Evolutionary conservation across 2,113 vertebrate genomes (phyloP).

Genomic region (Grallaria varia): DNA sequence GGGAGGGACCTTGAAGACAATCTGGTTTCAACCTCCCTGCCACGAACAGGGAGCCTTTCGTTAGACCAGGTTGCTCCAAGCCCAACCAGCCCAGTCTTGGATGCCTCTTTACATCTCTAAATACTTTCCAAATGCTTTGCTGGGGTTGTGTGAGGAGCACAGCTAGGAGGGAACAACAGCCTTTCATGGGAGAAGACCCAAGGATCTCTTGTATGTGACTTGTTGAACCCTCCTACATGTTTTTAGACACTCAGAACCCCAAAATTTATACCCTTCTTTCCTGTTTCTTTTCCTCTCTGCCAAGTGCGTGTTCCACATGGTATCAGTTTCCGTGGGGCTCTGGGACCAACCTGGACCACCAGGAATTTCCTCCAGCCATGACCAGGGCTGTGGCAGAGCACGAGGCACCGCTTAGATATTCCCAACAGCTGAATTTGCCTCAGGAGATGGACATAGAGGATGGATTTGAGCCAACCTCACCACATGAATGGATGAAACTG

Average conservation of each 20-base stretch:
- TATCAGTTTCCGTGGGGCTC: neutral
- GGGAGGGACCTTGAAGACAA: neutral
- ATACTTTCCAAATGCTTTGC: neutral
- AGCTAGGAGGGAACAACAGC: neutral
- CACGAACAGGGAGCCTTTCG: neutral
- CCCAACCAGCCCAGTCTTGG: accelerated
- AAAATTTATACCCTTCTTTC: neutral
- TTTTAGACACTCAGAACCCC: neutral
- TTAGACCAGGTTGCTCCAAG: neutral
- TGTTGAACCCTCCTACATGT: neutral
- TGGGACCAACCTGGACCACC: too few species aligned
- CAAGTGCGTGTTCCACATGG: neutral
- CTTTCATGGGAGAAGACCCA: neutral
- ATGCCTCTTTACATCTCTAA: neutral
- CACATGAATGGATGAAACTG: too few species aligned
- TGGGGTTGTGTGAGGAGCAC: neutral
- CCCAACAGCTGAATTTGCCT: neutral
- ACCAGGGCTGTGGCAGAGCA: too few species aligned
- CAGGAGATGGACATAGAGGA: neutral
- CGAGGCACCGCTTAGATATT: neutral
- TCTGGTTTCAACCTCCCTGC: neutral
- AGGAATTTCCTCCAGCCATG: accelerated
- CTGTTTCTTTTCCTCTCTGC: neutral
- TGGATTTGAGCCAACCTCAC: neutral
- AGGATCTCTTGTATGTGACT: neutral